Evolutionary conservation across 2,113 vertebrate species (phyloP), one percentile per base, ranked within the genome.

Genomic region (Silurus asotus): DNA sequence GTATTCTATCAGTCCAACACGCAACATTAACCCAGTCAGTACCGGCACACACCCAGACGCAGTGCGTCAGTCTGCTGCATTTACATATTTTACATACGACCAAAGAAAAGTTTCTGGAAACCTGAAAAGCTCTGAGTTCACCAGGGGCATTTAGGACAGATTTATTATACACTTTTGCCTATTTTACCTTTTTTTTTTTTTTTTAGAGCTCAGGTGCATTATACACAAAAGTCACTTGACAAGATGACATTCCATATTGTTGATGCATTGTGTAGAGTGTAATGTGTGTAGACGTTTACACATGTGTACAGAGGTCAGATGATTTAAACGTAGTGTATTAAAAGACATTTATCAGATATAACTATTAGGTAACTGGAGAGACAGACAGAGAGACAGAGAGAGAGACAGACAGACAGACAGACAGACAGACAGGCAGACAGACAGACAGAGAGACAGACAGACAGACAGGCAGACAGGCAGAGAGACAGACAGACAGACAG

Each of bases 11-110:
- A 37, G 53, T 62, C 23, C 59, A 82, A 79, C 77, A 90, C 81
- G 86, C 84, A 87, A 88, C 28, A 53, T 87, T 81, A 88, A 88
- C 84, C 62, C 85, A 53, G 45, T 83, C 55, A 84, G 2, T 81
- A 19, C 69, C 37, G 28, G 82, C 72, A 84, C 72, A 84, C 72
- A 59, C 62, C 67, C 81, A 72, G 45, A 11, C 49, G 1, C 20
- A 64, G 28, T 61, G 69, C n/a, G 51, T 45, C 65, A 72, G 48
- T 49, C 65, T 25, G 51, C n/a, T 8, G 28, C 51, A 64, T 69
- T 69, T 11, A 70, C 8, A 8, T 55, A 55, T 28, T 82, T 86
- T n/a, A 55, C 61, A 61, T 20, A 72, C 0, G 51, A 82, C 56
- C n/a, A 79, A 78, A 13, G 20, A 20, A 14, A 0, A 2, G 48